Percentiles rank a stretch among this genome's conserved stretches.
phyloP scores from a whole-genome alignment of 2,888 invertebrate genomes.

The Syrista parreyssii region DNA sequence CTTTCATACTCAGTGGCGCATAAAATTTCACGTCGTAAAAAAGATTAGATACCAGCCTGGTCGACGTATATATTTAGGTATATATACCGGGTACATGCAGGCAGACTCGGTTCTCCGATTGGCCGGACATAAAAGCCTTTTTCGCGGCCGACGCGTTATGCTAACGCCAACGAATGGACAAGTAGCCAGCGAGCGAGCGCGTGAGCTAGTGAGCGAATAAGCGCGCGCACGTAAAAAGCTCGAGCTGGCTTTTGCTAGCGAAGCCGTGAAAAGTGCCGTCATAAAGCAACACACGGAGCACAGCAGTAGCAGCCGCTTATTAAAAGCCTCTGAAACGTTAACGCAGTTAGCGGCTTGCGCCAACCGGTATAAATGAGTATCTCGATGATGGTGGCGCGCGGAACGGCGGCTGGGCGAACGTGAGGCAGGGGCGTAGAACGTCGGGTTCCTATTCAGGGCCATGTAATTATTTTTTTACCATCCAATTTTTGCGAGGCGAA shows the following conservation, averaged over 20 bases:
- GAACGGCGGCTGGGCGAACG: constrained; percentile 3
- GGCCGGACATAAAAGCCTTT: constrained; percentile 51
- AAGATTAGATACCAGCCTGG: constrained; percentile 45
- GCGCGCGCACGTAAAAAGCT: constrained; percentile 54
- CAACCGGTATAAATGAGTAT: neutral
- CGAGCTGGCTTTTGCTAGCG: constrained; percentile 22
- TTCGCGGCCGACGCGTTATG: constrained; percentile 33
- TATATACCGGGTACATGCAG: neutral
- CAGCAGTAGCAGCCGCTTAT: constrained; percentile 36
- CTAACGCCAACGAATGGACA: constrained; percentile 34
- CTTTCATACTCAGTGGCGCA: constrained; percentile 14
- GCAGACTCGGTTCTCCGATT: neutral
- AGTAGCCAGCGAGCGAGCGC: constrained; percentile 41
- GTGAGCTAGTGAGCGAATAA: constrained; percentile 11
- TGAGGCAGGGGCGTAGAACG: constrained; percentile 1
- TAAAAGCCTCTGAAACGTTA: constrained; percentile 47
- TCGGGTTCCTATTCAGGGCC: neutral
- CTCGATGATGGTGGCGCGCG: constrained; percentile 10
- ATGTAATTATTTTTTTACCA: no score
- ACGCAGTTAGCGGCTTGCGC: constrained; percentile 44
- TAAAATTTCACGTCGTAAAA: constrained; percentile 55
- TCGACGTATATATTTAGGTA: constrained; percentile 13
- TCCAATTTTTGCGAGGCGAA: no score
- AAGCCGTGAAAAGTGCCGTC: constrained; percentile 49
- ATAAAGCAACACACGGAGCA: constrained; percentile 33